phyloP scores from a whole-genome alignment of 2,888 invertebrate genomes.

The Napeogenes inachia region DNA sequence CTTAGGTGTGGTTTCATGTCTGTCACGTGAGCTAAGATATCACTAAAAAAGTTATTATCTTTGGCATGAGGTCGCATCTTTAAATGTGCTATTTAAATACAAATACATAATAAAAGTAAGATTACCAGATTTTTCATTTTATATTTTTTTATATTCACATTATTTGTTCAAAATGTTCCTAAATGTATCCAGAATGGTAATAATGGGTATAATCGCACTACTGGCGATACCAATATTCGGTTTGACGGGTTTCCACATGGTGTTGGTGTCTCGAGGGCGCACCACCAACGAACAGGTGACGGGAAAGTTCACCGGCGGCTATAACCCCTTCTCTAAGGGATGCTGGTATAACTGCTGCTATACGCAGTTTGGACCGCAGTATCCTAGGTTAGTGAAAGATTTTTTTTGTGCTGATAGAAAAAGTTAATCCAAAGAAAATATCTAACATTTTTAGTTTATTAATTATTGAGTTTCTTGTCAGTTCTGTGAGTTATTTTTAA shows the following conservation, averaged over 20 bases:
- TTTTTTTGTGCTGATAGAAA: background rate
- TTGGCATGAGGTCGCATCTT: too few relatives aligned
- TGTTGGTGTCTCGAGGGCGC: slow-evolving; percentile 95
- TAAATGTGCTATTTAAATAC: too few relatives aligned
- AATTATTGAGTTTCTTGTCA: background rate
- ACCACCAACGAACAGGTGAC: slow-evolving; percentile 99
- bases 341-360: slow-evolving; percentile 97
- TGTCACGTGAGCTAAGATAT: too few relatives aligned
- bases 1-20: too few relatives aligned
- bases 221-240: slow-evolving; percentile 98
- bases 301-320: slow-evolving; percentile 98
- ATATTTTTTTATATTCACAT: too few relatives aligned
- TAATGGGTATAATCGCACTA: slow-evolving; percentile 94
- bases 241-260: slow-evolving; percentile 98
- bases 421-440: background rate
- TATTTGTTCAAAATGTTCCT: slow-evolving; percentile 31
- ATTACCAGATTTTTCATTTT: too few relatives aligned
- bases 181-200: slow-evolving; percentile 82
- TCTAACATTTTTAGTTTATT: background rate
- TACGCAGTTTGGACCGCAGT: slow-evolving; percentile 97
- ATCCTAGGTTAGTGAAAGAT: slow-evolving; percentile 87
- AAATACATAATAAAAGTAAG: too few relatives aligned
- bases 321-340: slow-evolving; percentile 98
- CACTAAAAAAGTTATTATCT: too few relatives aligned
- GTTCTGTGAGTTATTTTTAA: background rate